Conservation (phyloP, 2,888 invertebrate genomes). For the Mantis religiosa region DNA sequence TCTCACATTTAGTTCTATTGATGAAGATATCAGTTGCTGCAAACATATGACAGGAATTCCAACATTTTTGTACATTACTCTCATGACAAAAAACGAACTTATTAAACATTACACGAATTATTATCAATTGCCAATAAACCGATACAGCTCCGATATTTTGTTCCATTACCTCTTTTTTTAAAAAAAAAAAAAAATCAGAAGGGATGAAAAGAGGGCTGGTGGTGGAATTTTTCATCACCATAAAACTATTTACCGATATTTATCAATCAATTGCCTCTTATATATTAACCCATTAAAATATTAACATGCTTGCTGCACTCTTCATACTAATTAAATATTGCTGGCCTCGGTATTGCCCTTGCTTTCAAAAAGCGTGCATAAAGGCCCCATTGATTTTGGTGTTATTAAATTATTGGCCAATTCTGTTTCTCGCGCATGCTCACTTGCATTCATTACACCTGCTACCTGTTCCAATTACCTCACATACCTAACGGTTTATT, state of each 20-base stretch:
- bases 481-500: background rate
- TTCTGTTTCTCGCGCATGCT: background rate
- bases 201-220: background rate
- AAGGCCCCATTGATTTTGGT: background rate
- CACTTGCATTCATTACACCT: background rate
- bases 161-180: background rate
- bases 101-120: slow-evolving; percentile 7
- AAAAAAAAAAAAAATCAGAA: too few relatives aligned
- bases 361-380: background rate
- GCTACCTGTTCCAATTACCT: background rate
- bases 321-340: slow-evolving; percentile 4
- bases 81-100: background rate
- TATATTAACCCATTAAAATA: slow-evolving; percentile 11
- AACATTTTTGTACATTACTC: background rate
- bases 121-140: slow-evolving; percentile 11
- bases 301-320: background rate
- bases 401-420: background rate
- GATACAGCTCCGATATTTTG: slow-evolving; percentile 5
- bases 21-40: too few relatives aligned
- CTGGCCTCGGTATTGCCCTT: background rate
- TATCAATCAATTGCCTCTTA: slow-evolving; percentile 4
- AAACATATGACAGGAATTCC: background rate
- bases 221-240: slow-evolving; percentile 8
- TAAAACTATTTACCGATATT: slow-evolving; percentile 8
- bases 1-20: too few relatives aligned